Conservation (phyloP, 2,113 vertebrate species). For the Hystrix brachyura region DNA sequence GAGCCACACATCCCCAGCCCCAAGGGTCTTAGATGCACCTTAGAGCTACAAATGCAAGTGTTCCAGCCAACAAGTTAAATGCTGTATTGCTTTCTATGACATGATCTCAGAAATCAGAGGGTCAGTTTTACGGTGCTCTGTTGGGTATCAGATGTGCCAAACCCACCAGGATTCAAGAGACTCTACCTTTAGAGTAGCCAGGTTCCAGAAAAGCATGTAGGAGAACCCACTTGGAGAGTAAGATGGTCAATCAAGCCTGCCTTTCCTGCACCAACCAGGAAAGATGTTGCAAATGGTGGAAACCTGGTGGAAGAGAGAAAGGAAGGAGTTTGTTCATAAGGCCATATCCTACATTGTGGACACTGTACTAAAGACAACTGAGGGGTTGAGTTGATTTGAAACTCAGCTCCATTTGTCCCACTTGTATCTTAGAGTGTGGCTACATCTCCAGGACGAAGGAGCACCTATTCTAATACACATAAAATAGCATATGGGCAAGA, state of each 20-base stretch:
- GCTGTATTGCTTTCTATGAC: background rate
- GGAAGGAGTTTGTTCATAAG: background rate
- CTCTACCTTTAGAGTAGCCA: background rate
- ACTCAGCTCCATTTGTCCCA: background rate
- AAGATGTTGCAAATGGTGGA: slow-evolving; percentile 22
- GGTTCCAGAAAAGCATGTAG: background rate
- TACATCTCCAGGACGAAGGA: background rate
- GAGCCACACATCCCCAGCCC: background rate
- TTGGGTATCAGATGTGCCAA: background rate
- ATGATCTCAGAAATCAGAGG: background rate
- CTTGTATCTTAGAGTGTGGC: background rate
- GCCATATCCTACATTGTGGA: background rate
- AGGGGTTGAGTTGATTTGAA: background rate
- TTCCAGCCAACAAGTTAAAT: background rate
- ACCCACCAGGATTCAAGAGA: background rate
- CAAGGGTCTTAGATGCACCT: background rate
- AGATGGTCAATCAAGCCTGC: slow-evolving; percentile 18
- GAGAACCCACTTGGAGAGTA: background rate
- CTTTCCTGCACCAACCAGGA: background rate
- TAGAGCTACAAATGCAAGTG: background rate
- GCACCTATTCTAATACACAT: background rate
- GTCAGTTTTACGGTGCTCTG: background rate
- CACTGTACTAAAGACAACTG: background rate
- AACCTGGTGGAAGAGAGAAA: background rate
- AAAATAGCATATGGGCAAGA: background rate